Evolutionary conservation across 1,140 invertebrate genomes (phyloP), one percentile per base, ranked within the genome.

Genomic region (Chymomyza costata): DNA sequence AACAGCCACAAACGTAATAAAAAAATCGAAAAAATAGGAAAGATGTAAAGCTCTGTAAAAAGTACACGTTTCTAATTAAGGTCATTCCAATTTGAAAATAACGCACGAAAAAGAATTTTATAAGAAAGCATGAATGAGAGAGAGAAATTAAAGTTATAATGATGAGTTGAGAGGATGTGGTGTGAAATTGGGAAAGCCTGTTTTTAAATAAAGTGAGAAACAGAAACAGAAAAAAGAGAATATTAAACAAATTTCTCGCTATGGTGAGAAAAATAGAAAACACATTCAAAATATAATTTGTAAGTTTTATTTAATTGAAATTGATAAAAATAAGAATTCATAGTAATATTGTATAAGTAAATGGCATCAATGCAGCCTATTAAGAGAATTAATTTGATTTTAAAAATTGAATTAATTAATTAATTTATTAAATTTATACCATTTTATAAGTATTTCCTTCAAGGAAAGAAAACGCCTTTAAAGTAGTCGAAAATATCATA

Each of bases 61-160:
- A 78, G 73, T 80, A 80, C 73, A 80, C 73, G 73, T 80, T 80
- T 80, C 73, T 80, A 80, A 80, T 80, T 70, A 80, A 80, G 73
- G 73, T 80, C 73, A 80, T 80, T 80, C 73, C 73, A 80, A 80
- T 80, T 68, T 80, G 73, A 80, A 66, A 78, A 80, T 78, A 78
- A 66, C 61, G 71, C 66, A 66, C 52, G 30, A 59, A 53, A 59
- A 47, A 16, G 13, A 17, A 48, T 21, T 59, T 59, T 51, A 60
- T 38, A 54, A 55, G 28, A 62, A 17, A 34, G 31, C 34, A 46
- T 19, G 21, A 51, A 25, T 54, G 30, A 47, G 17, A 47, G 50
- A 47, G 14, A 48, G 54, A 19, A 49, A 31, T 19, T 13, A 16
- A 46, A n/a, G 32, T 34, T 10, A 5, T 3, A 14, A 34, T 10